Base-by-base conservation (phyloP, 2,888 invertebrate genomes). In the Cantharis rufa region DNA sequence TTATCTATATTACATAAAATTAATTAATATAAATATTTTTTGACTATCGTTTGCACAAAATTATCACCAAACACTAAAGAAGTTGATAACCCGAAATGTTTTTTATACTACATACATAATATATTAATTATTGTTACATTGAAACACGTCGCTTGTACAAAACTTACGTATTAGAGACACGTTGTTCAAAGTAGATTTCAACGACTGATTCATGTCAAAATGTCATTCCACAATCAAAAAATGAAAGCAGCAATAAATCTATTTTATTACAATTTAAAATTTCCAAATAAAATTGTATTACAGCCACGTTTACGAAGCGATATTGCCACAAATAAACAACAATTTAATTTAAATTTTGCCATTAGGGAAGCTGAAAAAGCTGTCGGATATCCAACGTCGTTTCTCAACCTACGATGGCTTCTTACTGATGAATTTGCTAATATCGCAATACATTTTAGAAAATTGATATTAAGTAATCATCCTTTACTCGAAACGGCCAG, bases 291-390 rank as follows among this genome's bases (percentile, higher is more conserved):
- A n/a, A 48, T 48, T 48, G 5, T 48, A 9, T 48, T 48, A n/a
- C 48, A 48, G 7, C 48, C n/a, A 7, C n/a, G 48, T 48, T 48
- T 48, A 48, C 48, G 10, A 48, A n/a, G 5, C n/a, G 48, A 48
- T 48, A n/a, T n/a, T n/a, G n/a, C n/a, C 7, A 48, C 9, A 4
- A 9, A 9, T 7, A n/a, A 48, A n/a, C 7, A n/a, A 48, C 13
- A 48, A 7, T 7, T 48, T 48, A 48, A 95, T 85, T 96, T 96
- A 96, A 95, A 94, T 86, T 91, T 94, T 82, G 96, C 96, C 2
- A 95, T 98, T 16, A 95, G 95, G 80, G 96, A 98, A 87, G 98
- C 98, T 13, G 98, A 98, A 89, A 97, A 96, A 89, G 94, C 98
- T 80, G 97, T 98, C 32, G 98, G 98, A 3, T 98, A 98, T 89